phyloP scores from a whole-genome alignment of 2,888 invertebrate genomes.

The Microctonus aethiopoides region DNA sequence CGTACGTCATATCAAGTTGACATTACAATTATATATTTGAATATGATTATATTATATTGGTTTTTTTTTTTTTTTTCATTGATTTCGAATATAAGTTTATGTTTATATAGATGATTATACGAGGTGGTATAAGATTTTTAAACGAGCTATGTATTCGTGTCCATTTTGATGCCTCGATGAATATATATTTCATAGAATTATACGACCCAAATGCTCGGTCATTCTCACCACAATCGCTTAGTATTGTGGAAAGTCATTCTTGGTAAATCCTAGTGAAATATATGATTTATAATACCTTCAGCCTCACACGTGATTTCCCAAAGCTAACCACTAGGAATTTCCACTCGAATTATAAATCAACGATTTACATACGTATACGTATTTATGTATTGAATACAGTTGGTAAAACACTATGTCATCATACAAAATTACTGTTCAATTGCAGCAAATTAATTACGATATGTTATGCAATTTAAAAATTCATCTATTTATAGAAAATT shows the following conservation, averaged over 20 bases:
- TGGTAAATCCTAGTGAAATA: constrained; percentile 2
- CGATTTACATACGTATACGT: background rate
- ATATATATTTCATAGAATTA: constrained; percentile 8
- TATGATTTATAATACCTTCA: constrained; percentile 30
- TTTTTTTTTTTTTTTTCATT: no score
- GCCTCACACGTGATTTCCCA: constrained; percentile 25
- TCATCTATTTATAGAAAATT: no score
- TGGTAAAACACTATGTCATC: background rate
- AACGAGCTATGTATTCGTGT: background rate
- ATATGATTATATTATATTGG: background rate
- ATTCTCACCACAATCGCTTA: constrained; percentile 9
- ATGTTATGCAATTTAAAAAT: no score
- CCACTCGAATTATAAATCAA: constrained; percentile 29
- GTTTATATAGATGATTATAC: background rate
- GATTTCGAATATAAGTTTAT: no score
- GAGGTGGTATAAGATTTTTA: background rate
- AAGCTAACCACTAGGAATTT: constrained; percentile 28
- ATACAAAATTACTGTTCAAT: background rate
- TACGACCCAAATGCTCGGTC: constrained; percentile 8
- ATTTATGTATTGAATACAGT: background rate
- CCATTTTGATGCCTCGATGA: background rate
- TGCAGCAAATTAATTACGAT: background rate
- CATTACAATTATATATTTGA: background rate
- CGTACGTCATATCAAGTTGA: background rate
- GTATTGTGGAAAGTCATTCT: constrained; percentile 2